Conservation (phyloP, 2,797 vertebrate genomes). For the Anguilla marmorata region DNA sequence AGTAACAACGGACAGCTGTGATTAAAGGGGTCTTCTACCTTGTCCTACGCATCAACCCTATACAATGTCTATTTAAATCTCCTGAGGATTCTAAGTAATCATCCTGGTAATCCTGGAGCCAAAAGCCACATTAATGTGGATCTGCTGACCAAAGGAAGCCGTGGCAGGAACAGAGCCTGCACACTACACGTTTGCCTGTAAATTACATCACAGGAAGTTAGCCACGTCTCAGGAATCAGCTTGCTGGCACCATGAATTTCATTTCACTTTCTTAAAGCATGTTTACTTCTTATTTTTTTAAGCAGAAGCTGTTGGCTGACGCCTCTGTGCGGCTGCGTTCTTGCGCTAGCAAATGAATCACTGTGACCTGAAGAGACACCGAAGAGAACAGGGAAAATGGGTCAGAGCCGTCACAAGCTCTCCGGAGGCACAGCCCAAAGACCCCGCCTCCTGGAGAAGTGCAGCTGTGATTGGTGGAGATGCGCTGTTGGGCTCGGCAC, state of each 20-base stretch:
- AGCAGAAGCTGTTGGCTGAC: not conserved
- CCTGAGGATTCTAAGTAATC: not conserved
- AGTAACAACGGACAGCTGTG: not conserved
- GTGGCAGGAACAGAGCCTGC: not conserved
- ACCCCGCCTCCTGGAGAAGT: not conserved
- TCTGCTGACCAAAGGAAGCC: not conserved
- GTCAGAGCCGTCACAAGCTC: not conserved
- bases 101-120: too few species aligned
- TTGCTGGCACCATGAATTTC: not conserved
- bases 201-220: not conserved
- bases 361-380: conserved; percentile 13
- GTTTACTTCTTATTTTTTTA: not conserved
- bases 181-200: not conserved
- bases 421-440: not conserved
- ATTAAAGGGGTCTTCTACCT: not conserved
- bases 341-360: conserved; percentile 2
- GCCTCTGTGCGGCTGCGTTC: not conserved
- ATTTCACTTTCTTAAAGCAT: not conserved
- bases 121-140: not conserved
- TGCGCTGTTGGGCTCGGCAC: not conserved
- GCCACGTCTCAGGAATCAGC: not conserved
- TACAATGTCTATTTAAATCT: not conserved
- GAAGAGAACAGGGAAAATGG: not conserved
- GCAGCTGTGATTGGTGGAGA: not conserved
- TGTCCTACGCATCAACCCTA: not conserved